phyloP scores from a whole-genome alignment of 2,113 vertebrate genomes.

The Tragelaphus imberbis region DNA sequence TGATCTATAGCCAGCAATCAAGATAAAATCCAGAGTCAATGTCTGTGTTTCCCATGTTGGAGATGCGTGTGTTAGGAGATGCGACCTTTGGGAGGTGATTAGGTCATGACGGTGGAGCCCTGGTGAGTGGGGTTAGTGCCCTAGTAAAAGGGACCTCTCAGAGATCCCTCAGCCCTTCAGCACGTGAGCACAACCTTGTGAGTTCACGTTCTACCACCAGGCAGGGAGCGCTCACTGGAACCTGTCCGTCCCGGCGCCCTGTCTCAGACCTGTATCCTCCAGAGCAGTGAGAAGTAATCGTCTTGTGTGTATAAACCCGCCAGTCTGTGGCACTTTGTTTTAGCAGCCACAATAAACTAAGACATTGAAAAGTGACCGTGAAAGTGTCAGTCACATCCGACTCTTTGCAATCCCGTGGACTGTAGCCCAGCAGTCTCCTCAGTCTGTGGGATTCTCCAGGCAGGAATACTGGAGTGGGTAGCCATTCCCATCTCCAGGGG shows the following conservation, averaged over 20 bases:
- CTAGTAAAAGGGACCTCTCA: neutral
- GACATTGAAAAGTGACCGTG: neutral
- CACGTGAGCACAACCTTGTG: neutral
- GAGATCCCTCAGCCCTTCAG: neutral
- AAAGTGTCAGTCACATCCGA: neutral
- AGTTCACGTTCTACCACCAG: neutral
- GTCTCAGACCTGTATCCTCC: neutral
- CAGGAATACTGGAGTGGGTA: neutral
- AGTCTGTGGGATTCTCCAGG: neutral
- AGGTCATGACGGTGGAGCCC: neutral
- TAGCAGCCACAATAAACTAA: neutral
- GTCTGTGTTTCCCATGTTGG: neutral
- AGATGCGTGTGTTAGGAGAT: neutral
- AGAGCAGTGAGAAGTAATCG: neutral
- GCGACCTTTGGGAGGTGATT: neutral
- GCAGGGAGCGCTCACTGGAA: neutral
- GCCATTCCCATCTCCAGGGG: neutral
- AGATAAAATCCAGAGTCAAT: neutral
- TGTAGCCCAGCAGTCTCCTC: neutral
- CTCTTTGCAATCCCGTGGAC: accelerated
- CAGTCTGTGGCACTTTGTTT: neutral
- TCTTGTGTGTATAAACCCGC: neutral
- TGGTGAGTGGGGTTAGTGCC: neutral
- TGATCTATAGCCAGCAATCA: neutral
- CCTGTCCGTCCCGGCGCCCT: accelerated